Evolutionary conservation across 2,888 invertebrate species (phyloP).

Genomic region (Lobophora halterata): DNA sequence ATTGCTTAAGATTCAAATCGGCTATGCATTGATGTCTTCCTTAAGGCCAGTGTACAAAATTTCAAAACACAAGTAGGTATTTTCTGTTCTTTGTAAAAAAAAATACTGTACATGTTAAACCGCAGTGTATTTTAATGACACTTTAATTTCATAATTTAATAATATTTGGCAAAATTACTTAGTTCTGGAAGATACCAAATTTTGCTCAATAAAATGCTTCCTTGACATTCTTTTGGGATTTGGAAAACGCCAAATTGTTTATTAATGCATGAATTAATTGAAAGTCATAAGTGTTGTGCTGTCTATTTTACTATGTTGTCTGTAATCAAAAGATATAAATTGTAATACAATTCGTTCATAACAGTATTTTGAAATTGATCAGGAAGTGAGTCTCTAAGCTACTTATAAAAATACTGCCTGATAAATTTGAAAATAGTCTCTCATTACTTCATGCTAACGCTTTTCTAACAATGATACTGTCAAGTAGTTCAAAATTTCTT

Average conservation of each 20-base stretch:
- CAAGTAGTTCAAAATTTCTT: conserved; percentile 70
- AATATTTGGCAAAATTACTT: conserved; percentile 9
- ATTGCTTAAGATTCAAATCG: conserved; percentile 43
- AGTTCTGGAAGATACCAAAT: conserved; percentile 18
- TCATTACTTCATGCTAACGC: conserved; percentile 72
- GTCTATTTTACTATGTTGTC: conserved; percentile 16
- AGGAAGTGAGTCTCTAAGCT: conserved; percentile 4
- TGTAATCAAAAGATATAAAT: conserved; percentile 5
- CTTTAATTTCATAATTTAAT: no score
- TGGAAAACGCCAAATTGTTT: conserved; percentile 33
- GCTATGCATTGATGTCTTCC: conserved; percentile 38
- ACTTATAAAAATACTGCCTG: conserved; percentile 12
- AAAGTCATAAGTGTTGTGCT: conserved; percentile 13
- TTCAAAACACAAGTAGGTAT: conserved; percentile 1
- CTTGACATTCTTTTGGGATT: conserved; percentile 19
- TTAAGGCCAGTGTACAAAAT: conserved; percentile 21
- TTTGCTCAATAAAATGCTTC: conserved; percentile 34
- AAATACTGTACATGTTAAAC: no score
- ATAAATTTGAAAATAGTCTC: conserved; percentile 22
- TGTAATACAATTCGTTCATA: conserved; percentile 12
- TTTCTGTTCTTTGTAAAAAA: conserved; percentile 6
- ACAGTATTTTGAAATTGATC: conserved; percentile 20
- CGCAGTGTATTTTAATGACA: no score
- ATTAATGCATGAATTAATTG: conserved; percentile 20
- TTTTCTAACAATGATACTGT: conserved; percentile 65